Conservation (phyloP, 2,797 vertebrate species). For the Arctocebus calabarensis region DNA sequence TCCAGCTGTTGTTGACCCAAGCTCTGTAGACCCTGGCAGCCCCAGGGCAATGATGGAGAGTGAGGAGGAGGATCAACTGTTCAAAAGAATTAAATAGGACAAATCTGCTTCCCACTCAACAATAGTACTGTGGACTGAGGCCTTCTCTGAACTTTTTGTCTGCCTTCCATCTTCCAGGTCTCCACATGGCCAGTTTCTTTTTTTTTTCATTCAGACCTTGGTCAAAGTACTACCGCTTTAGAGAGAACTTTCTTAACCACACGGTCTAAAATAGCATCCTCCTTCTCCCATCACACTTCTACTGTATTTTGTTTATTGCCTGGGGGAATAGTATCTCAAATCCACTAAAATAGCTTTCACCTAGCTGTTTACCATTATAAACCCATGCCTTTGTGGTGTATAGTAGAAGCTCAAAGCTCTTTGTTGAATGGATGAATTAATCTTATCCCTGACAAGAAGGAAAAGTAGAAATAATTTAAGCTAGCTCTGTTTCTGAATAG, state of each 20-base stretch:
- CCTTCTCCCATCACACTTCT: neutral
- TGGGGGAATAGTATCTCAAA: neutral
- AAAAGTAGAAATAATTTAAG: slow-evolving; percentile 42
- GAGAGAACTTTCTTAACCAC: neutral
- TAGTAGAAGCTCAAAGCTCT: neutral
- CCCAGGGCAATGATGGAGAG: neutral
- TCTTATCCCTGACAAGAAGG: neutral
- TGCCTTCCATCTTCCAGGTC: neutral
- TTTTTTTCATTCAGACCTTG: neutral
- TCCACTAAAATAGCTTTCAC: neutral
- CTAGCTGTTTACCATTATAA: neutral
- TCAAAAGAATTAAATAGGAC: neutral
- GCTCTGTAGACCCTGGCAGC: neutral
- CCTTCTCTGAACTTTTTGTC: neutral
- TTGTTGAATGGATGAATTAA: neutral
- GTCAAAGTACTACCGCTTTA: slow-evolving; percentile 25
- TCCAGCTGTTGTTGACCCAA: neutral
- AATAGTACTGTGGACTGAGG: neutral
- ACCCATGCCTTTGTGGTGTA: neutral
- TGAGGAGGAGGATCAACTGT: neutral
- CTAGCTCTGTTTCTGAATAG: slow-evolving; percentile 24
- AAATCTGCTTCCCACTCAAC: neutral
- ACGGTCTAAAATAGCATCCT: neutral
- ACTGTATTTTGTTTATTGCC: neutral
- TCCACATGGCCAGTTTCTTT: neutral